These are phyloP conservation scores for Monoplex corrugatus DNA, from an alignment of 2,888 invertebrate species.

Conservation along the genomic window DNA sequence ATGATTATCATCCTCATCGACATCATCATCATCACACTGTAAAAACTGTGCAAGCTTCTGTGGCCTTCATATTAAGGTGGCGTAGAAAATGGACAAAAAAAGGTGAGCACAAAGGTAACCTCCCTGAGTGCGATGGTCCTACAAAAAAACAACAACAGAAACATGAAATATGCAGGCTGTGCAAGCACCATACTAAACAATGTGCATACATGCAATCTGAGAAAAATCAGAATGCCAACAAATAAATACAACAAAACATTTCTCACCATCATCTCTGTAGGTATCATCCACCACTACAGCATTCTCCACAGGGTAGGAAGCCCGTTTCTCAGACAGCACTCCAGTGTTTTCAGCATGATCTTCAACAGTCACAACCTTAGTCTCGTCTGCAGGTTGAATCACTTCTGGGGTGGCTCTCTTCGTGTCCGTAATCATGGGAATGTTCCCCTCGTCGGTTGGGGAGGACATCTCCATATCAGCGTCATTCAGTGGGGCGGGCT, in stretches of 20 bases:
- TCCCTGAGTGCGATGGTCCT: too few relatives aligned
- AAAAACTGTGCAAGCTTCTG: too few relatives aligned
- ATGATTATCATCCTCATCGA: too few relatives aligned
- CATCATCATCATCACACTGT: too few relatives aligned
- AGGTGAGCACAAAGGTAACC: too few relatives aligned
- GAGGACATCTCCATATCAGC: constrained; percentile 20
- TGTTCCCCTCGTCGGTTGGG: background rate
- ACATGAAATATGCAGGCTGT: too few relatives aligned
- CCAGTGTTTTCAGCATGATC: background rate
- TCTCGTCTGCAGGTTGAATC: background rate
- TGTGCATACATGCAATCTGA: background rate
- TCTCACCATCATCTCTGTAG: background rate
- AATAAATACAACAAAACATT: background rate
- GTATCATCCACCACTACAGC: background rate
- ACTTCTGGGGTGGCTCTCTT: background rate
- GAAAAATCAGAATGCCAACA: background rate
- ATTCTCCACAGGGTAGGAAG: background rate
- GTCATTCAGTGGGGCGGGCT: background rate
- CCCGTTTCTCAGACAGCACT: too few relatives aligned
- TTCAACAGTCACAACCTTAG: too few relatives aligned
- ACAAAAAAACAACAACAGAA: too few relatives aligned
- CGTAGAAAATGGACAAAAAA: too few relatives aligned
- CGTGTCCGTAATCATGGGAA: background rate
- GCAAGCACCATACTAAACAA: too few relatives aligned
- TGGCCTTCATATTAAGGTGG: too few relatives aligned